phyloP scores from a whole-genome alignment of 2,113 vertebrate genomes.

The Casuarius casuarius region DNA sequence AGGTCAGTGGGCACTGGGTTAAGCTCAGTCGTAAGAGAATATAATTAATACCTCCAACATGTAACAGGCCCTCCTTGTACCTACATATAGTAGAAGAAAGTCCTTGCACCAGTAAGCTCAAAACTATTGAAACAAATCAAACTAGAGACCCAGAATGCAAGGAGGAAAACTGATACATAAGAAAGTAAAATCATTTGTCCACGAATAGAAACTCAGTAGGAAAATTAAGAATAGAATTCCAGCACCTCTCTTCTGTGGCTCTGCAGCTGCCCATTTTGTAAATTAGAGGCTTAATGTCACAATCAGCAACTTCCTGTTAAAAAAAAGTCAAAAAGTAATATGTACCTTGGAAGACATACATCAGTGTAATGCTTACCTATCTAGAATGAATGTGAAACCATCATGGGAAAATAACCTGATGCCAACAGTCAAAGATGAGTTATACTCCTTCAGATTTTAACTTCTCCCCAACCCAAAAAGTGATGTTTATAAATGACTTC shows the following conservation, averaged over 20 bases:
- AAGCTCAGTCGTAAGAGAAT: neutral
- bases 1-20: neutral
- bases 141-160: neutral
- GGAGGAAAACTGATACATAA: neutral
- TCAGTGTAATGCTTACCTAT: neutral
- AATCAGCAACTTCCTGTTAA: neutral
- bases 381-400: neutral
- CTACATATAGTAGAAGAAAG: neutral
- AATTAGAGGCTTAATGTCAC: neutral
- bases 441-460: neutral
- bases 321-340: neutral
- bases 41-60: neutral
- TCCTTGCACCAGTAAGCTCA: neutral
- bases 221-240: neutral
- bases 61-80: neutral
- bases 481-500: neutral
- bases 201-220: neutral
- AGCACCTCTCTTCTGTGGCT: neutral
- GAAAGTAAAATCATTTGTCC: neutral
- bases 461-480: neutral
- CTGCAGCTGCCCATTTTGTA: neutral
- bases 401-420: neutral
- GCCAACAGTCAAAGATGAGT: neutral
- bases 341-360: neutral
- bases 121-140: neutral